Conservation (phyloP, 1,140 invertebrate species). For the Diabrotica undecimpunctata region DNA sequence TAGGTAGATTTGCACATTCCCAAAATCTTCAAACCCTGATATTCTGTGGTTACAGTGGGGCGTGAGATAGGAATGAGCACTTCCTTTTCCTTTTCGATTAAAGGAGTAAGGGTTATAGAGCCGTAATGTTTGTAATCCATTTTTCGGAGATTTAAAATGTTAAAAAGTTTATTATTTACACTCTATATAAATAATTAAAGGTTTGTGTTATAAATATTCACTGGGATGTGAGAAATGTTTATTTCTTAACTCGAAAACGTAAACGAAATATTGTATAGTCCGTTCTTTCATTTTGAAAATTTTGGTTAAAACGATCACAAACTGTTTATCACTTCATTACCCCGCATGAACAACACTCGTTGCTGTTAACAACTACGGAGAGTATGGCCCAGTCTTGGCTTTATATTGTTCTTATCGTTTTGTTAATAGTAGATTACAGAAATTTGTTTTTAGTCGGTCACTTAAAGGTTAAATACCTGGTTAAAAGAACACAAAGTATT, state of each 20-base stretch:
- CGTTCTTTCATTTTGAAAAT: constrained; percentile 25
- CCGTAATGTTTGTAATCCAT: constrained; percentile 1
- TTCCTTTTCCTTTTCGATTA: background rate
- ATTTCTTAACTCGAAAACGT: constrained; percentile 5
- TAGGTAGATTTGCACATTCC: constrained; percentile 41
- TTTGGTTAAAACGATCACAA: background rate
- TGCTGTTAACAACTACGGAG: background rate
- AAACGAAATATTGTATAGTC: constrained; percentile 17
- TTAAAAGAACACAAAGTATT: no score
- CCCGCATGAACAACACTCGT: background rate
- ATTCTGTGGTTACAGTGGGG: constrained; percentile 9
- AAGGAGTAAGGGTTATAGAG: background rate
- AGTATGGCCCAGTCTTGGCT: background rate
- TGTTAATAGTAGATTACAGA: background rate
- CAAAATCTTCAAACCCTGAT: constrained; percentile 21
- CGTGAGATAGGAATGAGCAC: background rate
- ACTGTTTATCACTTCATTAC: background rate
- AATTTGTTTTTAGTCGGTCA: background rate
- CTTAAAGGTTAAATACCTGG: no score
- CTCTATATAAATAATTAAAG: constrained; percentile 5
- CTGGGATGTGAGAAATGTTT: constrained; percentile 15
- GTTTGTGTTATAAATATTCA: constrained; percentile 17
- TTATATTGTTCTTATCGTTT: constrained; percentile 6
- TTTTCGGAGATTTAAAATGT: background rate
- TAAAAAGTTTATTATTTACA: constrained; percentile 11